phyloP scores from a whole-genome alignment of 2,113 vertebrate species.

The Poecilia latipinna region DNA sequence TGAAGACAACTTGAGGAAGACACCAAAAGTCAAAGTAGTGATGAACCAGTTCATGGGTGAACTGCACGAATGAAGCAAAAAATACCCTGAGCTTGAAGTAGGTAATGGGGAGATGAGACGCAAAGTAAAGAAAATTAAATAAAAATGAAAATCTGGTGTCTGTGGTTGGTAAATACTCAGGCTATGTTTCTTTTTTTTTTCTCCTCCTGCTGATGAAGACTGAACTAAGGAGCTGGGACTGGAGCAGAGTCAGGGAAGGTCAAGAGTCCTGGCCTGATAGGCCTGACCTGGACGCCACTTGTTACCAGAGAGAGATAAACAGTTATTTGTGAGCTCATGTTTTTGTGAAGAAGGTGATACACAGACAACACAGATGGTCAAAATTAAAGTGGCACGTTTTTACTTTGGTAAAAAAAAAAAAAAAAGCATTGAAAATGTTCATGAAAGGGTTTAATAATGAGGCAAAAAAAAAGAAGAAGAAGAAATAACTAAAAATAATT shows the following conservation, averaged over 20 bases:
- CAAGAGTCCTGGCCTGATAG: slow-evolving; percentile 63
- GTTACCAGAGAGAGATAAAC: slow-evolving; percentile 57
- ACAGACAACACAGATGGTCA: slow-evolving; percentile 1
- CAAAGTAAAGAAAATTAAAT: neutral
- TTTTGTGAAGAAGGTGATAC: slow-evolving; percentile 14
- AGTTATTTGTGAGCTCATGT: slow-evolving; percentile 49
- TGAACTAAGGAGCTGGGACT: slow-evolving; percentile 43
- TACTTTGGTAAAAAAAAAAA: neutral
- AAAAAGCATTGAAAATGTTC: neutral
- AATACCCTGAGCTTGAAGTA: neutral
- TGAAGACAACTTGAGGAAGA: neutral
- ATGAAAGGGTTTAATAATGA: neutral
- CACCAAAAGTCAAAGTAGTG: neutral
- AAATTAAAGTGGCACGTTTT: neutral
- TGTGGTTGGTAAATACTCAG: neutral
- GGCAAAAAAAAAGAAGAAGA: neutral
- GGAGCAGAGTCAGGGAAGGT: slow-evolving; percentile 57
- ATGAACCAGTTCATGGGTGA: neutral
- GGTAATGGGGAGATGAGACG: neutral
- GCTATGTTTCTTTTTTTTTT: neutral
- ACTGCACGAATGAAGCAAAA: neutral
- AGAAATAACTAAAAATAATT: neutral
- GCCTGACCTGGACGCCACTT: slow-evolving; percentile 49
- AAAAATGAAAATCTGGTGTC: neutral
- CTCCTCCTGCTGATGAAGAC: neutral